Base-by-base conservation (phyloP, 2,797 vertebrate genomes). In the Eremophila alpestris region DNA sequence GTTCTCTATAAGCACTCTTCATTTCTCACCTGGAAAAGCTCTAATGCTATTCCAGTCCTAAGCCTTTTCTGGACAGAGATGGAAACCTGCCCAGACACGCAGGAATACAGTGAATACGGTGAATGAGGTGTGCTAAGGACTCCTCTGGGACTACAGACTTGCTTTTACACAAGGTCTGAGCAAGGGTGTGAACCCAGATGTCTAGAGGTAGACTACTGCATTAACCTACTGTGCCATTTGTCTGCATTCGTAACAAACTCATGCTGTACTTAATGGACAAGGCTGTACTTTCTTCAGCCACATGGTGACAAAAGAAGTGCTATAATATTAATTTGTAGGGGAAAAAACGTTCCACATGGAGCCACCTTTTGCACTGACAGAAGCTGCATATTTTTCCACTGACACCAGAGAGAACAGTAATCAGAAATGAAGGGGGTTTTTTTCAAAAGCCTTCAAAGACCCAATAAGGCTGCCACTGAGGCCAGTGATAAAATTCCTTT, bases 11-110 rank as follows among this genome's bases (percentile, higher is more conserved):
- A 92, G 24, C 36, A n/a, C 14, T 88, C 48, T 68, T 91, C 40
- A 78, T 55, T 94, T 89, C 56, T 94, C 91, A 94, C 89, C 82
- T 90, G 55, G 46, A 85, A 93, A 92, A 90, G 19, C 40, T 75
- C 83, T 78, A 41, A 58, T 74, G 69, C 24, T 94, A 51, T 89
- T 90, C 38, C 77, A 79, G 34, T 59, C 54, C 55, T 87, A 78
- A 80, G 29, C 19, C 16, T 24, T 56, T 79, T 54, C 41, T 67
- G 49, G 41, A 30, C 52, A 91, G 52, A 84, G 32, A 71, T 63
- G 91, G 91, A 94, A 88, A 74, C 8, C 29, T 79, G 85, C 94
- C 94, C 95, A 93, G 88, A 55, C 36, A 76, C 3, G 22, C 77
- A 82, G 52, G 16, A 92, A 17, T 38, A 56, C 56, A 48, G 48